Base-by-base conservation (phyloP, 1,140 invertebrate genomes). In the Zaprionus capensis region DNA sequence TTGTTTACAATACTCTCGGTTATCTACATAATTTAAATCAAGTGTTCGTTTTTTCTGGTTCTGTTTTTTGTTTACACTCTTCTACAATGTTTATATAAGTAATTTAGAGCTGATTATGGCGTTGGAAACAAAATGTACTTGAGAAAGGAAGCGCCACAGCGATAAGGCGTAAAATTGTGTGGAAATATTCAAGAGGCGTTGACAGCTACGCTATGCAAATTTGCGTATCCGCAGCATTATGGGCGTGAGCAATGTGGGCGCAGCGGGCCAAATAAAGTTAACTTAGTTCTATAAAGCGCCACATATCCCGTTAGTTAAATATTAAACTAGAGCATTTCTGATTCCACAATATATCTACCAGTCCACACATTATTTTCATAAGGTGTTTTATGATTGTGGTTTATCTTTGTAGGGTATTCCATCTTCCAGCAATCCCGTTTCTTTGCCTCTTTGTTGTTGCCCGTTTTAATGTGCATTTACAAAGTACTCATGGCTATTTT, bases 51-150 rank as follows among this genome's bases (percentile, higher is more conserved):
- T 46, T 65, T 55, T 66, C 28, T 58, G 5, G 62, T 76, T 56
- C 61, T 55, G 59, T 49, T 44, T 17, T 61, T 38, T 82, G 70
- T 78, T 87, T 87, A 72, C 71, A 64, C 46, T 55, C 36, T 46
- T 51, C 46, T 17, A 77, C 55, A 63, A 24, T 84, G 67, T 69
- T 83, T 79, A 55, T 71, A 65, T 71, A 78, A 70, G 68, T 71
- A 83, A 88, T 80, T 88, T 56, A 20, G 62, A 66, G 62, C 76
- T 73, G 80, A 87, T 86, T 80, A 86, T 82, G 71, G 26, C 65
- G 26, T 46, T 9, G 59, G 9, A 72, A 61, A 77, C 41, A 71
- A 65, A 65, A 58, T 69, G 57, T 41, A 82, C 73, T 86, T 74
- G 69, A 72, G 61, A 63, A 63, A 62, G 41, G 28, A 71, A 57